Evolutionary conservation across 2,888 invertebrate genomes (phyloP), one percentile per base, ranked within the genome.

Genomic region (Drosophila histrio): DNA sequence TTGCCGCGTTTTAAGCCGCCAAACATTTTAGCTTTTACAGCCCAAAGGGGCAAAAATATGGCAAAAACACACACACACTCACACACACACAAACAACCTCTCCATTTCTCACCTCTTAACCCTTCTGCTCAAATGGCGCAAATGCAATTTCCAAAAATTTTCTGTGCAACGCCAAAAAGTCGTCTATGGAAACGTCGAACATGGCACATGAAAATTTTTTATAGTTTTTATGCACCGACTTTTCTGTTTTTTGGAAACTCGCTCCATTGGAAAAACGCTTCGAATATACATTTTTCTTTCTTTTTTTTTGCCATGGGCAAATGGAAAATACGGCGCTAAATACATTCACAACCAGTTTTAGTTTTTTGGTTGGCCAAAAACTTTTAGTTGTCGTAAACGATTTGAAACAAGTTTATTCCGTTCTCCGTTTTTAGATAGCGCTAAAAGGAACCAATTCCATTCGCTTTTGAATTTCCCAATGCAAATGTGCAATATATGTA

Each of bases 1-100:
- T 66, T 64, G 66, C 65, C 58, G 76, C 84, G 56, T 70, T 68
- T 87, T 66, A 76, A 72, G 82, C 85, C 85, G 70, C 64, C 79
- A 76, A 87, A 78, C 85, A 76, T 78, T 85, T 87, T 71, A 65
- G 85, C 85, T 76, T 69, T 69, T 71, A 81, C 67, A 49, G 62
- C 68, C 85, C 66, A 67, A 70, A 71, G 76, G 65, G 49, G 36
- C 60, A 39, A 54, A 82, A 76, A 70, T 72, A 72, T 64, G 60
- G 46, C 56, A 54, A 54, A 54, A 11, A 46, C 39, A 60, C 39
- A 61, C 46, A 54, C 30, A 38, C 3, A 13, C 30, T 17, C 22
- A 38, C 38, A 52, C 41, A 34, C 24, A 4, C 15, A 1, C n/a
- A 0, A 9, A 0, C 9, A 3, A 9, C 8, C 24, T 19, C 8